Evolutionary conservation across 2,888 invertebrate genomes (phyloP), one percentile per base, ranked within the genome.

Genomic region (Phytoseiulus persimilis): DNA sequence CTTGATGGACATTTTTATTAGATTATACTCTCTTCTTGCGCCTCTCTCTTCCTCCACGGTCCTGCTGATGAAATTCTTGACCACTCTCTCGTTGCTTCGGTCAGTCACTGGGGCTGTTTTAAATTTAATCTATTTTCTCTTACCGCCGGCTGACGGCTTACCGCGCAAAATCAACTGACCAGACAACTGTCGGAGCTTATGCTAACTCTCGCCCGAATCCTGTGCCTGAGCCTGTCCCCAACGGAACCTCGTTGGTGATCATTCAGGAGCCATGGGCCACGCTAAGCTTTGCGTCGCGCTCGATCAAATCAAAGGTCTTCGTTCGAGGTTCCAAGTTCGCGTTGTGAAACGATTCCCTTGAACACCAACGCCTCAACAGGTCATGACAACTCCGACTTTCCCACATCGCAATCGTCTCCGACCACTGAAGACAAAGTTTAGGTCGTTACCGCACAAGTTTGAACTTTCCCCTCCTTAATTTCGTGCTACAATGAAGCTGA

Each of bases 1-100:
- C 87, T 87, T 87, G 87, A 87, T 87, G 87, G 87, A 87, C 87
- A 87, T 87, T 87, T 87, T 87, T 87, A 87, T 87, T 87, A 87
- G 87, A 87, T 87, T 87, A 87, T 87, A 45, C 87, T 45, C 87
- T 45, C 87, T 32, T 45, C 87, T 33, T 83, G 32, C 83, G 32
- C 31, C 33, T 31, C 31, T 32, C 83, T 33, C 87, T 31, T 45
- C n/a, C 28, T 87, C 33, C 87, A 31, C 18, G 33, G 87, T 39
- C 39, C 39, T 28, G n/a, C 45, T 87, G 87, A 87, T 87, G 87
- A 87, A 87, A 87, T 87, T 87, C 87, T 87, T 87, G 87, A 87
- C 87, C 87, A 33, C 87, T 87, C 45, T 33, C 87, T 23, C 87
- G 65, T 65, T 65, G 65, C 65, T 28, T 65, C 65, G 65, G 65